Evolutionary conservation across 2,113 vertebrate genomes (phyloP).

Genomic region (Clarias batrachus): DNA sequence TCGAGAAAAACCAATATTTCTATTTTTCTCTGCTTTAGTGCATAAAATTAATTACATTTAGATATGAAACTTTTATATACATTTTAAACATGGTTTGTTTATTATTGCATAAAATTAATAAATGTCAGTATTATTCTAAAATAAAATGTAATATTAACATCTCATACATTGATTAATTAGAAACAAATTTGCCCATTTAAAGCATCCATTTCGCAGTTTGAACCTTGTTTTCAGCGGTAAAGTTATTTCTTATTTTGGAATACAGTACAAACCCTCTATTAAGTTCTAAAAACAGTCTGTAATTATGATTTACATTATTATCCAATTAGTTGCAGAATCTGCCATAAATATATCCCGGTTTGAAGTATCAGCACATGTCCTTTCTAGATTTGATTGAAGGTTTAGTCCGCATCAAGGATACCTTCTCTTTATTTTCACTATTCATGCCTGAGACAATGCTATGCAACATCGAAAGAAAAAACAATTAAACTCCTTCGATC

Average conservation of each 20-base stretch:
- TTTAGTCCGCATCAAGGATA: background rate
- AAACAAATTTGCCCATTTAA: background rate
- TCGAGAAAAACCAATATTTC: background rate
- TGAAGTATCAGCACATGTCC: background rate
- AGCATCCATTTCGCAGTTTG: background rate
- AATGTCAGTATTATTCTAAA: background rate
- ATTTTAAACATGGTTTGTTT: background rate
- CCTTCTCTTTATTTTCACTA: conserved; percentile 2
- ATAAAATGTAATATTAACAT: background rate
- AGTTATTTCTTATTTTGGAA: background rate
- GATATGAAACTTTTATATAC: background rate
- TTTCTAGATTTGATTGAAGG: background rate
- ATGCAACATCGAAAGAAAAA: conserved; percentile 65
- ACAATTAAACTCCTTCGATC: conserved; percentile 88
- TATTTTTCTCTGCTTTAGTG: background rate
- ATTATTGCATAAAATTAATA: background rate
- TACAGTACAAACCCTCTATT: background rate
- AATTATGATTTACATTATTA: conserved; percentile 26
- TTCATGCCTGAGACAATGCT: conserved; percentile 45
- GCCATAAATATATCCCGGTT: conserved; percentile 10
- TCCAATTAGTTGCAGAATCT: conserved; percentile 1
- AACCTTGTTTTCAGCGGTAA: background rate
- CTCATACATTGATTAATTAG: background rate
- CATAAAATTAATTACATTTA: background rate
- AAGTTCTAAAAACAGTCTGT: background rate